Base-by-base conservation (phyloP, 2,113 vertebrate species). In the Passer montanus region DNA sequence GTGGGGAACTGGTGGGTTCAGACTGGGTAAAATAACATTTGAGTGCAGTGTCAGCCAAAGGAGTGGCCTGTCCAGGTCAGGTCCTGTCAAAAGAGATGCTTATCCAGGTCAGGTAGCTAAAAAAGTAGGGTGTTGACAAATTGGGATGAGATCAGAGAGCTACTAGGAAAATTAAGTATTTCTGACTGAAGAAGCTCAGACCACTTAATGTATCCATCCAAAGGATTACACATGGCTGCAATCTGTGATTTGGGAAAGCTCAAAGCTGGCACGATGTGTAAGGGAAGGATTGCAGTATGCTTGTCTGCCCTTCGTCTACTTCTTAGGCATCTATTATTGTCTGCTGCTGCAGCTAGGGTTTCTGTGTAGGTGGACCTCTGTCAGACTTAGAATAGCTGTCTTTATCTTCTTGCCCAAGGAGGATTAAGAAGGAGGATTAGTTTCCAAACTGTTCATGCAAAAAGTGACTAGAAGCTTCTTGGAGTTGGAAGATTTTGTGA, bases 381-480 rank as follows among this genome's bases (percentile, higher is more conserved):
- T 87, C 68, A 56, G 72, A 50, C 59, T 74, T 92, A 86, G 73
- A 90, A 94, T 93, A 95, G 86, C 94, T 84, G 76, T 89, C 11
- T 33, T 90, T 96, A 95, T 95, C 90, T 62, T 58, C 94, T 88
- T 96, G 92, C 79, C 70, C 75, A 74, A 83, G 92, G 79, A 93
- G 72, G 85, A 94, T 95, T 94, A 94, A 66, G 55, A 50, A 50
- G 68, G 8, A 89, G 86, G 86, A 93, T 95, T 92, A 89, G 43
- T 84, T 93, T 87, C 94, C 68, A 70, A 92, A 92, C 52, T 24
- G 50, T 77, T 85, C 8, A 21, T 66, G 44, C 56, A 89, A 44
- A 90, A 89, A 90, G 39, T 19, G 3, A 23, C 72, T 59, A 43
- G 94, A 96, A 77, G 60, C 33, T 86, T 70, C 83, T 81, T 81